Conservation (phyloP, 2,888 invertebrate genomes). For the Orthosia incerta region DNA sequence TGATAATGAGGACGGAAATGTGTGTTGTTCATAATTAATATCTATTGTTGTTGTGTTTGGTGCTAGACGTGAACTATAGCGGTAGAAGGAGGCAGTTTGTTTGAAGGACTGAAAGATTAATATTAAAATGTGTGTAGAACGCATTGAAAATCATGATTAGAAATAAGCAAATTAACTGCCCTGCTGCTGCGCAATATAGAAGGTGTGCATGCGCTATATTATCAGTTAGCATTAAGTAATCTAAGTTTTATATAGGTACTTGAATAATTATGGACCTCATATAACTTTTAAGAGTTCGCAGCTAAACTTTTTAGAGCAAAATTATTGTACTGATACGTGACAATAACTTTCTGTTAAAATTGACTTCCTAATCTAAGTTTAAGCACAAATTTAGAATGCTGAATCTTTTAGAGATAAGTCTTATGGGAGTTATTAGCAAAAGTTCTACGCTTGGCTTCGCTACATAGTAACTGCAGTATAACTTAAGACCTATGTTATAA, state of each 20-base stretch:
- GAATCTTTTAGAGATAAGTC: too few species aligned
- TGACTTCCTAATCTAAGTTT: too few species aligned
- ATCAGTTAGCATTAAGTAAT: too few species aligned
- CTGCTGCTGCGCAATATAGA: too few species aligned
- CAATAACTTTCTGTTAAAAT: not conserved
- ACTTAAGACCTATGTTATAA: not conserved
- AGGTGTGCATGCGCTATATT: too few species aligned
- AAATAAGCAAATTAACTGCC: not conserved
- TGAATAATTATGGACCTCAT: too few species aligned
- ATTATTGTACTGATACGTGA: not conserved
- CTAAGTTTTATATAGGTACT: too few species aligned
- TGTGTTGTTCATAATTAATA: conserved; percentile 77
- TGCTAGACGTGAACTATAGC: conserved; percentile 24
- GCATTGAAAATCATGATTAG: not conserved
- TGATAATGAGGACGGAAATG: conserved; percentile 75
- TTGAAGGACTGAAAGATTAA: not conserved
- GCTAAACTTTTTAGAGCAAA: not conserved
- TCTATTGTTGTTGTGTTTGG: conserved; percentile 39
- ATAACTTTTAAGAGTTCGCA: not conserved
- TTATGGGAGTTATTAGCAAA: not conserved
- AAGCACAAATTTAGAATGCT: too few species aligned
- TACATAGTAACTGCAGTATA: not conserved
- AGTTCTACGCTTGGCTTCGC: not conserved
- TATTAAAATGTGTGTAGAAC: not conserved
- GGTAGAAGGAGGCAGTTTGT: not conserved